Evolutionary conservation across 2,113 vertebrate genomes (phyloP).

Genomic region (Bombycilla garrulus): DNA sequence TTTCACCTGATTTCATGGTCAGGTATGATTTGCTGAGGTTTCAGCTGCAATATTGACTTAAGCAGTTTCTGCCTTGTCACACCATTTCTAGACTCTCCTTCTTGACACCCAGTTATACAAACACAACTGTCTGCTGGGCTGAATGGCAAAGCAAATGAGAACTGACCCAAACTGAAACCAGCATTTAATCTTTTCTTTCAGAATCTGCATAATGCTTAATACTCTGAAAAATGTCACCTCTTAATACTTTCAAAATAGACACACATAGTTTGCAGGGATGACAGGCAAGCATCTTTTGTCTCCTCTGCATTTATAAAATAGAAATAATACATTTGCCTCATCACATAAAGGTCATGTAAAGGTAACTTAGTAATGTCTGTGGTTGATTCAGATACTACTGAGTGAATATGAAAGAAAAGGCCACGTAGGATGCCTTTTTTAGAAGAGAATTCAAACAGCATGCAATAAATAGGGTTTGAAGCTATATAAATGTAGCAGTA

Average conservation of each 20-base stretch:
- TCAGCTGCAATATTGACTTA: background rate
- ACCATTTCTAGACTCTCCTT: background rate
- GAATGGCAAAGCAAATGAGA: background rate
- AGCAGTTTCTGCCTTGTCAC: background rate
- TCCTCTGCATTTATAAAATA: background rate
- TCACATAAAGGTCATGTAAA: background rate
- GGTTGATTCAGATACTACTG: background rate
- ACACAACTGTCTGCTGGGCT: background rate
- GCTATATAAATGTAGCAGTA: background rate
- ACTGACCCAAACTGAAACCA: background rate
- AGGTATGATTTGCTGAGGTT: background rate
- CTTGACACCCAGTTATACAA: background rate
- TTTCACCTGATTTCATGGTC: background rate
- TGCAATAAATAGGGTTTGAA: background rate
- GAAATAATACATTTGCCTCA: background rate
- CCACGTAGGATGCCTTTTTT: background rate
- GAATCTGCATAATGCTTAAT: background rate
- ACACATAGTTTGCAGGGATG: background rate
- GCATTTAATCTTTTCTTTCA: background rate
- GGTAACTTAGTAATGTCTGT: background rate
- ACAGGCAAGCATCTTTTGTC: background rate
- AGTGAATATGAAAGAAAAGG: background rate
- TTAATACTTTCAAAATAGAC: background rate
- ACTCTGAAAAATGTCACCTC: background rate
- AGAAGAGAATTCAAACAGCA: background rate